Evolutionary conservation across 1,140 invertebrate genomes (phyloP).

Genomic region (Drosophila micromelanica): DNA sequence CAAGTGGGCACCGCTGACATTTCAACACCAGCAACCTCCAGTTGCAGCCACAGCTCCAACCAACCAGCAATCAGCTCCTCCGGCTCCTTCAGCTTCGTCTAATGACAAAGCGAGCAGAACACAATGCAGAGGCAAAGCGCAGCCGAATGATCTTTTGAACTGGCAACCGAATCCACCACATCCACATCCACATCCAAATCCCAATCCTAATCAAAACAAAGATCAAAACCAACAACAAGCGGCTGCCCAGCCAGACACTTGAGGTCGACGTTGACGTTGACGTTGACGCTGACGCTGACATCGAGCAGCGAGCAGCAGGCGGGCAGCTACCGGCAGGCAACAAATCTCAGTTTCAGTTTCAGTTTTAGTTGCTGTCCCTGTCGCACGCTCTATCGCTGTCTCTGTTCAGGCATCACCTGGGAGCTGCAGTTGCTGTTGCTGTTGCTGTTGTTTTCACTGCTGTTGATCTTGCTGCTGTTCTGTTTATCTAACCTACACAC

Average conservation of each 20-base stretch:
- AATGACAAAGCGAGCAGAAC: conserved; percentile 51
- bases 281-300: conserved; percentile 12
- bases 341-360: conserved; percentile 3
- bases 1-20: conserved; percentile 63
- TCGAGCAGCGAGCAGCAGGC: conserved; percentile 22
- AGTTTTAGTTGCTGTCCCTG: conserved; percentile 1
- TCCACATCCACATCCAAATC: conserved; percentile 22
- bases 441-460: conserved; percentile 7
- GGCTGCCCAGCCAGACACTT: conserved; percentile 32
- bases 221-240: conserved; percentile 56
- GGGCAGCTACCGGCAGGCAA: conserved; percentile 22
- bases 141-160: conserved; percentile 56
- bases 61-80: background rate
- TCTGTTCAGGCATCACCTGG: conserved; percentile 49
- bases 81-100: conserved; percentile 15
- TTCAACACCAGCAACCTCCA: conserved; percentile 57
- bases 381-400: conserved; percentile 1
- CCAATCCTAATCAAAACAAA: conserved; percentile 65
- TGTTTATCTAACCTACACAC: conserved; percentile 56
- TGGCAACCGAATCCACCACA: conserved; percentile 15
- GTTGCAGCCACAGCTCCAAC: conserved; percentile 15
- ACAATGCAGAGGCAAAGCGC: conserved; percentile 50
- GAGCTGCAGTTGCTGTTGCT: conserved; percentile 18
- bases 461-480: conserved; percentile 57
- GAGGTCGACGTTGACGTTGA: conserved; percentile 21